A percentile compares a stretch with the other conserved stretches of the same genome.
Evolutionary conservation across 2,888 invertebrate genomes (phyloP).

Genomic region (Drosophila putrida): DNA sequence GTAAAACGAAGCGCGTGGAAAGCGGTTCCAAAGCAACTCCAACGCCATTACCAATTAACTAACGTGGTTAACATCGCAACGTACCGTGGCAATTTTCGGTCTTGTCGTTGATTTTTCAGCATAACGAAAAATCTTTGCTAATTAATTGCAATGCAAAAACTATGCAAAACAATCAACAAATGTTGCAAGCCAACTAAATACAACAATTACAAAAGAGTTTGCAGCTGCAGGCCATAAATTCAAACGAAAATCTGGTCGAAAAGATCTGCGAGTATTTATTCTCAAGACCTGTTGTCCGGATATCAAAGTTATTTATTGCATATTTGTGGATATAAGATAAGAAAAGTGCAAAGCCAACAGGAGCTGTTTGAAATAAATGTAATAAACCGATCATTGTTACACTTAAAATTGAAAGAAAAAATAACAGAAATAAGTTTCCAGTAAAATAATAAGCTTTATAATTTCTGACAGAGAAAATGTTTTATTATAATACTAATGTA

Average conservation of each 20-base stretch:
- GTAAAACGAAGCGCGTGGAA: slow-evolving; percentile 65
- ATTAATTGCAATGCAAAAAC: slow-evolving; percentile 39
- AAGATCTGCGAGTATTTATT: slow-evolving; percentile 3
- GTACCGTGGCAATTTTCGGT: slow-evolving; percentile 36
- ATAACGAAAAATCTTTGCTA: slow-evolving; percentile 24
- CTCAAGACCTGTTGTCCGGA: neutral
- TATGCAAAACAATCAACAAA: slow-evolving; percentile 8
- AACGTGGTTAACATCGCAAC: slow-evolving; percentile 25
- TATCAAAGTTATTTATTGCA: slow-evolving; percentile 34
- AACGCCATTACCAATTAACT: slow-evolving; percentile 38
- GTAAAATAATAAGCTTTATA: too few species aligned
- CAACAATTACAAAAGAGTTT: slow-evolving; percentile 25
- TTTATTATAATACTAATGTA: too few species aligned
- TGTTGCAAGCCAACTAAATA: slow-evolving; percentile 27
- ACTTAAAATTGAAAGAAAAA: too few species aligned
- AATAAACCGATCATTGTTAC: neutral
- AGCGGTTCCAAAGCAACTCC: slow-evolving; percentile 62
- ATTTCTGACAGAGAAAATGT: too few species aligned
- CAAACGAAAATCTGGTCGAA: slow-evolving; percentile 19
- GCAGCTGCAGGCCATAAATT: slow-evolving; percentile 70
- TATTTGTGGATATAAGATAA: slow-evolving; percentile 25
- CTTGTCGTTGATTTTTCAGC: slow-evolving; percentile 12
- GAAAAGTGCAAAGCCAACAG: slow-evolving; percentile 20
- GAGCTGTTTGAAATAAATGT: neutral
- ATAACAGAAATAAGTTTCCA: too few species aligned